These are phyloP conservation scores for Trichonephila clavipes DNA, from an alignment of 1,140 invertebrate genomes.

Conservation along the genomic window DNA sequence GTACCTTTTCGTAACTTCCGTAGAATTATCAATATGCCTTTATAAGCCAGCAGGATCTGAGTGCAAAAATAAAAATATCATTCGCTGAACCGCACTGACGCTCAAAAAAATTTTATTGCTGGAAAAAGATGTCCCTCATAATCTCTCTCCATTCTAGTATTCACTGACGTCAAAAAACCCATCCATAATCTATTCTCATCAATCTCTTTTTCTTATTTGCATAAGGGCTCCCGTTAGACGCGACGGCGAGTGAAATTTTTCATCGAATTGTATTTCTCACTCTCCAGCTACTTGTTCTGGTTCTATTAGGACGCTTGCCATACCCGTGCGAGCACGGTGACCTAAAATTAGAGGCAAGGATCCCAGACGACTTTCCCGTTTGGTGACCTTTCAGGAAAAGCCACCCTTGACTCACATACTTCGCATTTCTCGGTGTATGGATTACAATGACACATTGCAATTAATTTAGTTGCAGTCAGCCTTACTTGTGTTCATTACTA, in stretches of 20 bases:
- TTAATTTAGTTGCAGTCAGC: not conserved
- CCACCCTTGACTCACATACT: not conserved
- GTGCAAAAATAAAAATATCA: too few relatives aligned
- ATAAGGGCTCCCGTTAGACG: not conserved
- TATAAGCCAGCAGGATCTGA: too few relatives aligned
- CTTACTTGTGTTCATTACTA: not conserved
- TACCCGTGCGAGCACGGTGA: not conserved
- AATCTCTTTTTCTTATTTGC: conserved; percentile 10
- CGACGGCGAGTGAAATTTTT: not conserved
- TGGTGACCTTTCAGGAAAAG: not conserved
- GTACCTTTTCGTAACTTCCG: too few relatives aligned
- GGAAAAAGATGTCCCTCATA: too few relatives aligned
- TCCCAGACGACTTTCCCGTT: not conserved
- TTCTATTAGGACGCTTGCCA: conserved; percentile 8
- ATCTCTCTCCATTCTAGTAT: too few relatives aligned
- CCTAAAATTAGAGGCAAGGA: conserved; percentile 38
- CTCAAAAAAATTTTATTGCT: too few relatives aligned
- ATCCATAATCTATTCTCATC: not conserved
- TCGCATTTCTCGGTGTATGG: not conserved
- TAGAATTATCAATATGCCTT: too few relatives aligned
- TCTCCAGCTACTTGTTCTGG: not conserved
- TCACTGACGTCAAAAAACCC: too few relatives aligned
- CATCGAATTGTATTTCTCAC: not conserved
- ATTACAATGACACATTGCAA: not conserved
- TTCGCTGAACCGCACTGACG: too few relatives aligned